A percentile compares a stretch with the other conserved stretches of the same genome.
phyloP scores from a whole-genome alignment of 2,113 vertebrate genomes.

The Galbula dea region DNA sequence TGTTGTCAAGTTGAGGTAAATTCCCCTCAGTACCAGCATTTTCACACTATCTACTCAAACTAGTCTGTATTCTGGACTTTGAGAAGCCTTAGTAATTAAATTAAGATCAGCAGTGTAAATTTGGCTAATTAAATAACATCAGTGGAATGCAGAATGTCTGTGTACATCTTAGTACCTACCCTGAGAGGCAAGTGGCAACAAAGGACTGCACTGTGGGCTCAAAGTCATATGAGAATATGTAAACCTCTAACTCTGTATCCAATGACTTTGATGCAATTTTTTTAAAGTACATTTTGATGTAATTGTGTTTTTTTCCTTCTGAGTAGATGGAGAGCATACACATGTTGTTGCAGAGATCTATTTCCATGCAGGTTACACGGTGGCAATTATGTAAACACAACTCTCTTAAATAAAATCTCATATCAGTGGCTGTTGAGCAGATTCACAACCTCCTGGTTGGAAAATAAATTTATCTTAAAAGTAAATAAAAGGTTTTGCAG shows the following conservation, averaged over 20 bases:
- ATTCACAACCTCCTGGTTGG: neutral
- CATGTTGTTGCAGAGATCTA: neutral
- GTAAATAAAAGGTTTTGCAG: neutral
- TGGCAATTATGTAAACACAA: neutral
- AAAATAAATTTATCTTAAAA: neutral
- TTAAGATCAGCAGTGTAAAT: neutral
- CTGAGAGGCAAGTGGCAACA: fast-evolving
- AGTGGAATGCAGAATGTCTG: neutral
- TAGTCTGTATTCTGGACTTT: neutral
- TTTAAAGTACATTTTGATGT: neutral
- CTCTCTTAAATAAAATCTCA: neutral
- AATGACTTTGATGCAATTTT: neutral
- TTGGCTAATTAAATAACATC: neutral
- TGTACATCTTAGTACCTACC: neutral
- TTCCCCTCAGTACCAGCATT: neutral
- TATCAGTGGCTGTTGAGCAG: neutral
- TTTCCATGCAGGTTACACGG: neutral
- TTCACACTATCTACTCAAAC: neutral
- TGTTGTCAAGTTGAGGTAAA: neutral
- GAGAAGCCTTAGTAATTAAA: neutral
- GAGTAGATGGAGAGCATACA: neutral
- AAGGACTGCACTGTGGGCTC: fast-evolving
- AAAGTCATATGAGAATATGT: neutral
- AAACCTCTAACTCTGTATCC: neutral
- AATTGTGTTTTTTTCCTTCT: neutral